Percentiles rank a stretch among this genome's conserved stretches.
These are phyloP conservation scores for Parus major DNA, from an alignment of 2,113 vertebrate genomes.

Conservation along the genomic window DNA sequence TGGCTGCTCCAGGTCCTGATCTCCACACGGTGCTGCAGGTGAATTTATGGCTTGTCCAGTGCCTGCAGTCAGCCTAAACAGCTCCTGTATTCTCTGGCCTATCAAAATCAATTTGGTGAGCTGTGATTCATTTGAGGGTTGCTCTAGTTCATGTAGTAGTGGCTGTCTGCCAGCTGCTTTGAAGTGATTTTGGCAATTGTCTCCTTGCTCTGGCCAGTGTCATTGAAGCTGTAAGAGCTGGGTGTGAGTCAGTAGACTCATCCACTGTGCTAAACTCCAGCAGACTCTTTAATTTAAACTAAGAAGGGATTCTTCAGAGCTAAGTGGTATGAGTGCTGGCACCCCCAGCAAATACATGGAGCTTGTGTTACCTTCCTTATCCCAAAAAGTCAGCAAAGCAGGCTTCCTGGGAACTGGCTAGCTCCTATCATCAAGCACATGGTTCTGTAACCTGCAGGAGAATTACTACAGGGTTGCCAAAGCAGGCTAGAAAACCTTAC, in stretches of 20 bases:
- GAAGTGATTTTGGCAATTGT: neutral
- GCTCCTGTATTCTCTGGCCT: neutral
- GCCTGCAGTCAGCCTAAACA: neutral
- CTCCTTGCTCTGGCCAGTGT: neutral
- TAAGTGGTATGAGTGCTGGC: neutral
- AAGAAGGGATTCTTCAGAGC: neutral
- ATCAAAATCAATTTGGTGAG: neutral
- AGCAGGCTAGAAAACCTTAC: neutral
- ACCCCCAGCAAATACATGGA: neutral
- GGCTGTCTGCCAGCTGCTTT: neutral
- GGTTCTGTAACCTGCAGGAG: neutral
- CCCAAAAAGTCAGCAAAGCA: neutral
- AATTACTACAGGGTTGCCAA: neutral
- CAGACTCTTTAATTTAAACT: neutral
- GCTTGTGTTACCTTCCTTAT: neutral
- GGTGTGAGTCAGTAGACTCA: neutral
- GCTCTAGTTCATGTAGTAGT: neutral
- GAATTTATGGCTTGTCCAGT: neutral
- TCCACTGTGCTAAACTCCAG: neutral
- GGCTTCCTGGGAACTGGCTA: neutral
- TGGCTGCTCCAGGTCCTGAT: neutral
- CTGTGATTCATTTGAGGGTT: neutral
- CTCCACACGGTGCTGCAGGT: neutral
- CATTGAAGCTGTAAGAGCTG: neutral
- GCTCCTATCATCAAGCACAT: neutral